Percentiles rank a stretch among this genome's conserved stretches.
phyloP scores from a whole-genome alignment of 2,113 vertebrate genomes.

The Corynorhinus townsendii region DNA sequence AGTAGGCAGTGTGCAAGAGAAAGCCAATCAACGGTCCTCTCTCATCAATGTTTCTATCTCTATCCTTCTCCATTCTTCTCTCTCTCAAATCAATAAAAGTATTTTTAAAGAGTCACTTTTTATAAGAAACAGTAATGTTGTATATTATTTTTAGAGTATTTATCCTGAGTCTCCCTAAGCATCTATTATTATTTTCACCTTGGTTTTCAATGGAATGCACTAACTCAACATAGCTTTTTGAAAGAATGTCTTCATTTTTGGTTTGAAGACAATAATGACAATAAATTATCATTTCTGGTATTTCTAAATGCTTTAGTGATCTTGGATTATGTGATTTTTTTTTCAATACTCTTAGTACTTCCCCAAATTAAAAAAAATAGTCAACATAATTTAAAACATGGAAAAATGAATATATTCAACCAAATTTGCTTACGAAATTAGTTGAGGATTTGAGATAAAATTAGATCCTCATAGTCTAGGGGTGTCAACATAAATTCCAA shows the following conservation, averaged over 20 bases:
- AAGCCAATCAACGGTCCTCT: no score
- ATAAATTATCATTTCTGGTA: neutral
- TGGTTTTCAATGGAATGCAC: neutral
- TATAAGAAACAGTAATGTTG: neutral
- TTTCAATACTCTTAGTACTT: neutral
- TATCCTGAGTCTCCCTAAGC: neutral
- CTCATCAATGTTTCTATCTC: no score
- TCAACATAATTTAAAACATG: neutral
- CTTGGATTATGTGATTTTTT: neutral
- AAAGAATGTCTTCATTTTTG: neutral
- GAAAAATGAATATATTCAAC: neutral
- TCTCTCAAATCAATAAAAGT: no score
- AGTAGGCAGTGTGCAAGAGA: no score
- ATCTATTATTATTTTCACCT: neutral
- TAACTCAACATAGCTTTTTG: neutral
- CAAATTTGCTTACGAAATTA: neutral
- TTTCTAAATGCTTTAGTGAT: neutral
- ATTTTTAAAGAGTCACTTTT: neutral
- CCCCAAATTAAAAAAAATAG: neutral
- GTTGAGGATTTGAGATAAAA: neutral
- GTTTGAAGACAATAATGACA: neutral
- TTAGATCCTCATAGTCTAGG: neutral
- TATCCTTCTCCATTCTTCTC: no score
- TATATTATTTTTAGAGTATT: neutral
- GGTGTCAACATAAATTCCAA: neutral